Evolutionary conservation across 2,797 vertebrate species (phyloP).

Genomic region (Ciconia nigra): DNA sequence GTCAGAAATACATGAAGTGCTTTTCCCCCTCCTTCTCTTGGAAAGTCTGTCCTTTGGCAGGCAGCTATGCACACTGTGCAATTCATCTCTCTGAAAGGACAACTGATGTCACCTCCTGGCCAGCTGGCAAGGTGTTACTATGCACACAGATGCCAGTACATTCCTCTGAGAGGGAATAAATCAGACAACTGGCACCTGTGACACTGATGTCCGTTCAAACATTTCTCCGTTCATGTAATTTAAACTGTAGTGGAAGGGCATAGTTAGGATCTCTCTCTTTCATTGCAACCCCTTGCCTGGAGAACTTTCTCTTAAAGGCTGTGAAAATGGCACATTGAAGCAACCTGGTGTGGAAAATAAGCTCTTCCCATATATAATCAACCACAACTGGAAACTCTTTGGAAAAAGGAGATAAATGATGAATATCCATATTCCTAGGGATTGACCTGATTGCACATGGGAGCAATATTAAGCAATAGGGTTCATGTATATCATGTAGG

Average conservation of each 20-base stretch:
- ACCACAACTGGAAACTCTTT: not conserved
- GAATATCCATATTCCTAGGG: not conserved
- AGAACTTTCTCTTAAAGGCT: not conserved
- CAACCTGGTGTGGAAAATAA: not conserved
- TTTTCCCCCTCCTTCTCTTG: not conserved
- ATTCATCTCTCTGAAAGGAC: conserved; percentile 54
- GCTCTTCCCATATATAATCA: not conserved
- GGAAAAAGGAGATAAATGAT: not conserved
- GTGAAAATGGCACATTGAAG: not conserved
- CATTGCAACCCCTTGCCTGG: not conserved
- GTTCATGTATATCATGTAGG: not conserved
- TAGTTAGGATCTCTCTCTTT: not conserved
- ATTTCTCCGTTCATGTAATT: not conserved
- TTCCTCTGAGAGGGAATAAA: conserved; percentile 37
- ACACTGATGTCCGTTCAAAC: not conserved
- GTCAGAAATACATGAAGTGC: not conserved
- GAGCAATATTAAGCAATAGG: not conserved
- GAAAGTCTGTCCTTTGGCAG: conserved; percentile 19
- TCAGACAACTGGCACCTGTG: conserved; percentile 31
- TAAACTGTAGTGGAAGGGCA: not conserved
- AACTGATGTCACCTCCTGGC: conserved; percentile 52
- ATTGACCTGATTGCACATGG: not conserved
- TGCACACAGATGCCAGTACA: not conserved
- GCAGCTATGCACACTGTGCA: not conserved
- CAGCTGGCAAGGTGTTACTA: conserved; percentile 57